Percentiles rank a stretch among this genome's conserved stretches.
These are phyloP conservation scores for Drosophila bunnanda DNA, from an alignment of 2,888 invertebrate genomes.

Conservation along the genomic window DNA sequence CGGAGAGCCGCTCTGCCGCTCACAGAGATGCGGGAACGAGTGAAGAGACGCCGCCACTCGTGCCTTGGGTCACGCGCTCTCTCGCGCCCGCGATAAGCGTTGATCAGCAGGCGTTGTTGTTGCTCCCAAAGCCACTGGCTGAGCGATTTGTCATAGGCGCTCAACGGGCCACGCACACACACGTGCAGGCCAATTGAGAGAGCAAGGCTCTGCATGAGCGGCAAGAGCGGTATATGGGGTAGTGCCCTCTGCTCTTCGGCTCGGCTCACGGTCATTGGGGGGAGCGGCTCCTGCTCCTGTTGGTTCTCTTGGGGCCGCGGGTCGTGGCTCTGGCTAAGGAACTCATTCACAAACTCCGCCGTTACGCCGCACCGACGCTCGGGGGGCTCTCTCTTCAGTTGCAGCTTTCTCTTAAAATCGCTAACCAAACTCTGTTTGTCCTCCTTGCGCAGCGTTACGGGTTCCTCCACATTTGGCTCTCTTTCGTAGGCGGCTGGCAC, in stretches of 20 bases:
- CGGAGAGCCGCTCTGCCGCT: background rate
- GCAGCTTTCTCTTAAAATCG: conserved; percentile 81
- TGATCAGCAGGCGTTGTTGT: conserved; percentile 41
- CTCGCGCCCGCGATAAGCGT: conserved; percentile 46
- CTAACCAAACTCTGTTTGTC: conserved; percentile 64
- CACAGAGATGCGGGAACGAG: background rate
- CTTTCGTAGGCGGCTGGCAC: conserved; percentile 77
- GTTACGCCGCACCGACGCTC: conserved; percentile 76
- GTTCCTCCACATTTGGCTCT: conserved; percentile 32
- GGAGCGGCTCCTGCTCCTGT: background rate
- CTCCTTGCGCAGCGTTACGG: conserved; percentile 27
- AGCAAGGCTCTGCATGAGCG: conserved; percentile 54
- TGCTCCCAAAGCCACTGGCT: conserved; percentile 49
- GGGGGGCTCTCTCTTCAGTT: conserved; percentile 66
- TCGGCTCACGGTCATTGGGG: background rate
- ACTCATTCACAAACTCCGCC: conserved; percentile 80
- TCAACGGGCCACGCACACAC: conserved; percentile 59
- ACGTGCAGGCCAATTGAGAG: conserved; percentile 56
- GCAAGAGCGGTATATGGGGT: conserved; percentile 43
- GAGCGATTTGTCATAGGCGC: conserved; percentile 60
- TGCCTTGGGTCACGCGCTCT: conserved; percentile 28
- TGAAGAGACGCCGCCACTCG: conserved; percentile 21
- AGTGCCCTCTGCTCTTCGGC: conserved; percentile 1
- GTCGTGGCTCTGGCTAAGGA: conserved; percentile 59
- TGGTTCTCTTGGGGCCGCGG: background rate